Percentiles rank a stretch among this genome's conserved stretches.
Evolutionary conservation across 2,797 vertebrate species (phyloP).

Genomic region (Chaenodraco wilsoni): DNA sequence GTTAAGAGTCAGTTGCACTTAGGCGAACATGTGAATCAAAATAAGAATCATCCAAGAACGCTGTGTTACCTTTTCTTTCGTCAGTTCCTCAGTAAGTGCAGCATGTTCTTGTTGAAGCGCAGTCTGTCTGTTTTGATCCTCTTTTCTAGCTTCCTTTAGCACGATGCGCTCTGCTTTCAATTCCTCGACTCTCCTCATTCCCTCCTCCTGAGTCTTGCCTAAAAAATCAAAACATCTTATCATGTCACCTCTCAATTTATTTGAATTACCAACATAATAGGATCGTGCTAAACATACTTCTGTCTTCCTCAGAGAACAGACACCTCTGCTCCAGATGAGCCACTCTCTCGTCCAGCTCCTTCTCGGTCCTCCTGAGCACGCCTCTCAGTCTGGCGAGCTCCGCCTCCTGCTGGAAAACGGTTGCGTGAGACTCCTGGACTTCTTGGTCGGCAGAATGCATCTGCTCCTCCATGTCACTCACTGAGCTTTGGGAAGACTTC

Average conservation of each 20-base stretch:
- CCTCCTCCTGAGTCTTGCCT: conserved; percentile 84
- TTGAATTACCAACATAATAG: neutral
- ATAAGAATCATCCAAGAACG: neutral
- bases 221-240: conserved; percentile 6
- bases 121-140: conserved; percentile 74
- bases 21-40: neutral
- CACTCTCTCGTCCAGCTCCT: conserved; percentile 83
- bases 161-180: conserved; percentile 82
- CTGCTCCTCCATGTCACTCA: conserved; percentile 80
- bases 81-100: conserved; percentile 76
- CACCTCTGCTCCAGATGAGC: conserved; percentile 85
- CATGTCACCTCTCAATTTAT: neutral
- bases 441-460: conserved; percentile 78
- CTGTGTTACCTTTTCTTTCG: conserved; percentile 86
- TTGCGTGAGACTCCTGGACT: conserved; percentile 77
- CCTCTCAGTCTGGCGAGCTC: conserved; percentile 84
- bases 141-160: conserved; percentile 79
- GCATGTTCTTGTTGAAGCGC: conserved; percentile 82
- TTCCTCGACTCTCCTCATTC: conserved; percentile 75
- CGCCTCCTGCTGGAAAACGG: conserved; percentile 84
- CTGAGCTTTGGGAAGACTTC: conserved; percentile 68
- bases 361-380: conserved; percentile 83
- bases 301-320: conserved; percentile 86
- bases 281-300: conserved; percentile 79
- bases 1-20: neutral